A percentile compares a stretch with the other conserved stretches of the same genome.
Conservation (phyloP, 1,140 invertebrate species). For the Zaprionus camerounensis region DNA sequence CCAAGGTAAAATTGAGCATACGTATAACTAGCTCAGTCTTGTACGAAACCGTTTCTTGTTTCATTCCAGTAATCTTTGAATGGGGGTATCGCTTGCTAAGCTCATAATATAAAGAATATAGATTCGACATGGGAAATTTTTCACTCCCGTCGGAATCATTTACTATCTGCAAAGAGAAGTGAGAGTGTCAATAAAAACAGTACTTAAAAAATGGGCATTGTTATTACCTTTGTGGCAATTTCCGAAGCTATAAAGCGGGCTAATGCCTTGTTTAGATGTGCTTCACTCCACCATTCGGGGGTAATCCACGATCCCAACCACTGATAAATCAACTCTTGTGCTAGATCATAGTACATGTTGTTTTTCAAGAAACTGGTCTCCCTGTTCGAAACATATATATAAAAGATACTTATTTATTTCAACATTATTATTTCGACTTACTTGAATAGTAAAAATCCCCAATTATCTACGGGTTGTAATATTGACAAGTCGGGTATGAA, state of each 20-base stretch:
- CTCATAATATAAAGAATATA: conserved; percentile 91
- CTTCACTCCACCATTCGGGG: conserved; percentile 89
- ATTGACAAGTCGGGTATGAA: conserved; percentile 92
- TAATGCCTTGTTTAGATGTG: conserved; percentile 89
- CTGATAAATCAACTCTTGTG: conserved; percentile 89
- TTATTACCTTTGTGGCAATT: conserved; percentile 87
- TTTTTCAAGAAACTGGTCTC: conserved; percentile 88
- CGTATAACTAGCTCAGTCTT: conserved; percentile 95
- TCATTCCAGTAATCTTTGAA: conserved; percentile 89
- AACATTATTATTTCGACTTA: conserved; percentile 74
- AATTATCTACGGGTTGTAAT: conserved; percentile 89
- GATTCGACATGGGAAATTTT: conserved; percentile 90
- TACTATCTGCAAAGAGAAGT: conserved; percentile 85
- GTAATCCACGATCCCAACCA: conserved; percentile 91
- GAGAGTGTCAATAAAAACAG: not conserved
- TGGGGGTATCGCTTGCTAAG: conserved; percentile 90
- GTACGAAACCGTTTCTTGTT: conserved; percentile 88
- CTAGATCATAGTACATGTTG: conserved; percentile 86
- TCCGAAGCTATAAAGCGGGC: conserved; percentile 90
- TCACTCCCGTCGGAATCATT: conserved; percentile 89
- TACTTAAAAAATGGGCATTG: not conserved
- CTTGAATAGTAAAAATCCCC: conserved; percentile 92
- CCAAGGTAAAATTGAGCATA: conserved; percentile 96
- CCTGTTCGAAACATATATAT: conserved; percentile 83
- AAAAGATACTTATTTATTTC: not conserved